Evolutionary conservation across 2,888 invertebrate genomes (phyloP), one percentile per base, ranked within the genome.

Genomic region (Agrenia bidenticulata): DNA sequence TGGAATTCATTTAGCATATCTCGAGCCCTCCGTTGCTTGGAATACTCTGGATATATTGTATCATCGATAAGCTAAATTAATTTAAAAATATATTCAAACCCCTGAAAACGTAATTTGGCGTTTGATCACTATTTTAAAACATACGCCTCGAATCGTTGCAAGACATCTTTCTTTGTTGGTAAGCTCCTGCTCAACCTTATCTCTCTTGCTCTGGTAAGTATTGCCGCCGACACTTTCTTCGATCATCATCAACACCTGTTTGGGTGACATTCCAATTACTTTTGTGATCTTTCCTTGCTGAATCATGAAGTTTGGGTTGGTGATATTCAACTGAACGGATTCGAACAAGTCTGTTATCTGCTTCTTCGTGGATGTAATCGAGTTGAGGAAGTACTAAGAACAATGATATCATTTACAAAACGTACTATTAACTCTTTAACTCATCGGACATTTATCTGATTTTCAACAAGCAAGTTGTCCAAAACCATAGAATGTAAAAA

Each of bases 261-360:
- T 86, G 0, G 99, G 96, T 79, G 97, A 99, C 98, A 99, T 99
- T 80, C 95, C 98, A 26, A 99, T 83, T 1, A 99, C 98, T 83
- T 99, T 98, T 1, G 98, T 98, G 74, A 99, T 96, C 72, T 95
- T 86, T 0, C 99, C 99, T 84, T 99, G 99, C 98, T 99, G 98
- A 78, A 99, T 99, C 39, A 99, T 86, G 81, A 98, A 99, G 80
- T 99, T 97, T 0, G 99, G 99, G 82, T 99, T 99, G 82, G 99
- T 99, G 1, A 99, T 94, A 79, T 99, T 99, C 42, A 99, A 83
- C 79, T 97, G 96, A 5, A 99, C 90, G 0, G 96, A 94, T 77
- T 94, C 92, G 81, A 99, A 99, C 79, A 99, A 83, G 81, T 99
- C 99, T 45, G 89, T 88, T 1, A 98, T 92, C 75, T 91, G 84